Evolutionary conservation across 2,797 vertebrate genomes (phyloP).

Genomic region (Argya squamiceps): DNA sequence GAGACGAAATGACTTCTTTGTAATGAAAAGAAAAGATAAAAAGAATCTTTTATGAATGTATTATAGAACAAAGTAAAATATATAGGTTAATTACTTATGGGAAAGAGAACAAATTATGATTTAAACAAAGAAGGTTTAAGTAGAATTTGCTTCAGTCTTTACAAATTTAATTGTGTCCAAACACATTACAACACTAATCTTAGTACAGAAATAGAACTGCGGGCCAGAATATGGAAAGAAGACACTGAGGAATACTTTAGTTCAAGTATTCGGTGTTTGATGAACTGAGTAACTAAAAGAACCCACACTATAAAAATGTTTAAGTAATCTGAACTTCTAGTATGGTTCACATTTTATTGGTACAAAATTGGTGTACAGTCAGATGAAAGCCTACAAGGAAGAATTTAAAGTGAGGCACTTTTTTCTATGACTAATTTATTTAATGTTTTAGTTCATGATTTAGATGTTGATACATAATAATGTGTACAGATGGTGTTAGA

Average conservation of each 20-base stretch:
- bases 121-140: background rate
- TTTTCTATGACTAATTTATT: background rate
- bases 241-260: background rate
- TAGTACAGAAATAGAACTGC: background rate
- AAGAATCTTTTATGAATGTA: background rate
- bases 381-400: background rate
- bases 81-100: conserved; percentile 9
- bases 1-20: conserved; percentile 1
- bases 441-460: background rate
- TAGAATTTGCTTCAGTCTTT: background rate
- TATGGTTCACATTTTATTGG: background rate
- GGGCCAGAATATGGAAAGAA: background rate
- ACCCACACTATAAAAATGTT: background rate
- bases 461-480: background rate
- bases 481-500: background rate
- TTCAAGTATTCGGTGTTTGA: background rate
- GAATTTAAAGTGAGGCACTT: background rate
- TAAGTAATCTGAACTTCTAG: background rate
- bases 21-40: background rate
- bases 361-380: background rate
- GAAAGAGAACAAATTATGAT: background rate
- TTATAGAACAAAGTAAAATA: conserved; percentile 11
- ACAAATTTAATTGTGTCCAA: background rate
- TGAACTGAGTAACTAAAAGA: background rate
- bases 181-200: background rate